These are phyloP conservation scores for Anser cygnoides DNA, from an alignment of 2,113 vertebrate genomes.

Conservation along the genomic window DNA sequence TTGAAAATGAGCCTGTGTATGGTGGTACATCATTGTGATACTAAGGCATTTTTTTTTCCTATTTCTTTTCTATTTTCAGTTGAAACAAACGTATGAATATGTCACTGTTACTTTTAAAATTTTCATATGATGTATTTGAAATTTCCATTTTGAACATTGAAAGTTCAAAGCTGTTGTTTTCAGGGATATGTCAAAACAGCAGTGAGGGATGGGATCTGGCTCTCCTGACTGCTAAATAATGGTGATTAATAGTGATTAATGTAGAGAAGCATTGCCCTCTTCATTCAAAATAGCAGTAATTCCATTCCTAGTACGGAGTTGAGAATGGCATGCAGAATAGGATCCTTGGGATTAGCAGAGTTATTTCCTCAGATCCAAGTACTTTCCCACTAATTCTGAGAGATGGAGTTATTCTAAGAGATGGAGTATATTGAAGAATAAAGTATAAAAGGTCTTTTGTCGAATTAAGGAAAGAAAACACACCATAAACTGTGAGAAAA, in stretches of 20 bases:
- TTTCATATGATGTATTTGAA: neutral
- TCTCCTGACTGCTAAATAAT: neutral
- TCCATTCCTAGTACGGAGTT: neutral
- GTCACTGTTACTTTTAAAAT: neutral
- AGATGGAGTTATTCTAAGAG: neutral
- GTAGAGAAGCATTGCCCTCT: neutral
- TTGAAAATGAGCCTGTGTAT: neutral
- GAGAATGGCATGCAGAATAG: neutral
- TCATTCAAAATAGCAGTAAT: neutral
- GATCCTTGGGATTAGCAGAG: neutral
- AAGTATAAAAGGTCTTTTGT: neutral
- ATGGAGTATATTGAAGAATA: neutral
- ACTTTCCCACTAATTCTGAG: neutral
- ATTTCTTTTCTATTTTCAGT: neutral
- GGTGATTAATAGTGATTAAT: neutral
- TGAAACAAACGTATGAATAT: neutral
- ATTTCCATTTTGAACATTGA: neutral
- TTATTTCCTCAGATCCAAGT: neutral
- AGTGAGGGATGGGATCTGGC: neutral
- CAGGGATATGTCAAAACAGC: neutral
- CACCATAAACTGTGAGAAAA: neutral
- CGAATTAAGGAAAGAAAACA: neutral
- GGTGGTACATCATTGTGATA: neutral
- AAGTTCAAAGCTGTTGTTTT: neutral
- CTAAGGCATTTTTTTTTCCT: neutral